Evolutionary conservation across 1,140 invertebrate species (phyloP), one percentile per base, ranked within the genome.

Genomic region (Probaryconus sp.): DNA sequence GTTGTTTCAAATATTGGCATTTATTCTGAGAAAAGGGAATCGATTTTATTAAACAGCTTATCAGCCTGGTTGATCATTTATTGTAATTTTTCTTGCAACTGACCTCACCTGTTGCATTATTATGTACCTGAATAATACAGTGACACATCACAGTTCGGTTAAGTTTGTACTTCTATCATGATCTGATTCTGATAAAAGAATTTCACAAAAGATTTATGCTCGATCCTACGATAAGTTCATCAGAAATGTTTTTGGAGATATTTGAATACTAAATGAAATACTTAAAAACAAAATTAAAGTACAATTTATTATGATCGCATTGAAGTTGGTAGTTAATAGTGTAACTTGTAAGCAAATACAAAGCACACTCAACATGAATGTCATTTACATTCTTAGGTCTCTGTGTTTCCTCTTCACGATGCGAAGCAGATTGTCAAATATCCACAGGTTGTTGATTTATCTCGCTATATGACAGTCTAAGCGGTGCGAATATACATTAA

Each of bases 391-490:
- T 53, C 51, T 68, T 68, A 68, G 37, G 45, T 68, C 63, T 55
- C 50, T 67, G 28, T 67, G 42, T 67, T 47, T 67, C 65, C 47
- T 48, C 58, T 73, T 67, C 56, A 31, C 26, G 35, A 75, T 68
- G 77, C 76, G 82, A 82, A 84, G 73, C 81, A 78, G 81, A 82
- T 84, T 83, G 79, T 78, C 83, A 85, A 85, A 85, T 85, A 85
- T 85, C 83, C 83, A 84, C 83, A 85, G 83, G 83, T 84, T 85
- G 83, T 83, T 85, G 82, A 79, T 85, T 83, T 83, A 83, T 45
- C 68, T 61, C 55, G 63, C 74, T 79, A 60, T 76, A 60, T 74
- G 75, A 51, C 51, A 68, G 37, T 33, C 14, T 58, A 18, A 58
- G 51, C 10, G 50, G 56, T 51, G 38, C 10, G 63, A 56, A 56